Evolutionary conservation across 2,113 vertebrate species (phyloP).

Genomic region (Aleadryas rufinucha): DNA sequence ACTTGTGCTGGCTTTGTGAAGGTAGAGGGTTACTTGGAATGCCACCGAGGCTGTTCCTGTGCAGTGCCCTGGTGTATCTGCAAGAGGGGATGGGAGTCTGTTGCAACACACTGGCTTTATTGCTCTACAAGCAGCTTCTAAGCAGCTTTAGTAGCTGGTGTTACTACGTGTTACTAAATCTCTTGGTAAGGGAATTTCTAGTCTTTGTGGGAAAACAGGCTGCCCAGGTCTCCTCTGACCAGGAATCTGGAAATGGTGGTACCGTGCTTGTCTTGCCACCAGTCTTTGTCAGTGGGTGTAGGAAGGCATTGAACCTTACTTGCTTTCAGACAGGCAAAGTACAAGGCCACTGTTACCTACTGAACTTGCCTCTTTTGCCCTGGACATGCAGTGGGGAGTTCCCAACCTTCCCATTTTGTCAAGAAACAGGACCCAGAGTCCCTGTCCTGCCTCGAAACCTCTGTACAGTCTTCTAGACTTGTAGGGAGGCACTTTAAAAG

Average conservation of each 20-base stretch:
- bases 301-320: not conserved
- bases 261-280: not conserved
- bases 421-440: not conserved
- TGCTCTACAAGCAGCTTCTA: conserved; percentile 1
- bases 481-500: not conserved
- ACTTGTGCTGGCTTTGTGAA: not conserved
- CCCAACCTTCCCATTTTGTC: not conserved
- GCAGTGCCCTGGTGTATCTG: not conserved
- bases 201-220: not conserved
- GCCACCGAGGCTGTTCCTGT: conserved; percentile 22
- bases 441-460: not conserved
- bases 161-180: conserved; percentile 15
- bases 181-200: not conserved
- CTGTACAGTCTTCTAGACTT: not conserved
- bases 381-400: not conserved
- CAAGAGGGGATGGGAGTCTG: not conserved
- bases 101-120: conserved; percentile 12
- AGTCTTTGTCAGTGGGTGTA: not conserved
- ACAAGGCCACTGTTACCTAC: not conserved
- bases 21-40: conserved; percentile 33
- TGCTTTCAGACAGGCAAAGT: not conserved
- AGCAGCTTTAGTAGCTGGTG: not conserved
- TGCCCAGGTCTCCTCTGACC: not conserved
- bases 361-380: not conserved
- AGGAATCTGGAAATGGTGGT: not conserved